phyloP scores from a whole-genome alignment of 2,888 invertebrate species.

The Meghimatium bilineatum region DNA sequence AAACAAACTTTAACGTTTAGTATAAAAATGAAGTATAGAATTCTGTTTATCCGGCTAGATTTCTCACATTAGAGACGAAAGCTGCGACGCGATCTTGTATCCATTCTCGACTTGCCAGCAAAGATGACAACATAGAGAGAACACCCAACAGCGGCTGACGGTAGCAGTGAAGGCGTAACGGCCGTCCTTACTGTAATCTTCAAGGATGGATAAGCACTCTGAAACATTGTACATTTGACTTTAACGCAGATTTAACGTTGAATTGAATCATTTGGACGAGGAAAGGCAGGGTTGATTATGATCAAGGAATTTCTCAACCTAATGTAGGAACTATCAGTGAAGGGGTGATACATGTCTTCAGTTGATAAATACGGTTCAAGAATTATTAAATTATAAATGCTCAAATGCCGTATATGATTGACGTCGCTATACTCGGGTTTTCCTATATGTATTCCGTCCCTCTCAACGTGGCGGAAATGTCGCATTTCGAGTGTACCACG shows the following conservation, averaged over 20 bases:
- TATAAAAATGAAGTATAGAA: too few relatives aligned
- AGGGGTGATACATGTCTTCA: too few relatives aligned
- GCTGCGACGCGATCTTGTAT: constrained; percentile 11
- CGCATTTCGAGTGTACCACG: too few relatives aligned
- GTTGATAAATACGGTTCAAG: too few relatives aligned
- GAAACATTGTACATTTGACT: neutral
- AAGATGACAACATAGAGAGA: constrained; percentile 2
- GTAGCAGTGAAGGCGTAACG: neutral
- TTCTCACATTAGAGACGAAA: constrained; percentile 13
- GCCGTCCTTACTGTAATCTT: constrained; percentile 10
- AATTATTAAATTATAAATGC: too few relatives aligned
- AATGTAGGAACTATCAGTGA: too few relatives aligned
- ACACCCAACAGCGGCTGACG: neutral
- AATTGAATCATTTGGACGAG: neutral
- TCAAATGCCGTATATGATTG: too few relatives aligned
- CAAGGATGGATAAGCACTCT: neutral
- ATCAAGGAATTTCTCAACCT: too few relatives aligned
- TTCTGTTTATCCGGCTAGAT: neutral
- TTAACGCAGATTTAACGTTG: neutral
- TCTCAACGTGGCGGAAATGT: too few relatives aligned
- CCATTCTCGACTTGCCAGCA: neutral
- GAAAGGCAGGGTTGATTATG: neutral
- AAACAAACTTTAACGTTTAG: neutral
- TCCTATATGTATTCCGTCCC: too few relatives aligned
- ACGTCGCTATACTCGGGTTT: too few relatives aligned